Conservation (phyloP, 2,113 vertebrate species). For the Hemibates koningsi region DNA sequence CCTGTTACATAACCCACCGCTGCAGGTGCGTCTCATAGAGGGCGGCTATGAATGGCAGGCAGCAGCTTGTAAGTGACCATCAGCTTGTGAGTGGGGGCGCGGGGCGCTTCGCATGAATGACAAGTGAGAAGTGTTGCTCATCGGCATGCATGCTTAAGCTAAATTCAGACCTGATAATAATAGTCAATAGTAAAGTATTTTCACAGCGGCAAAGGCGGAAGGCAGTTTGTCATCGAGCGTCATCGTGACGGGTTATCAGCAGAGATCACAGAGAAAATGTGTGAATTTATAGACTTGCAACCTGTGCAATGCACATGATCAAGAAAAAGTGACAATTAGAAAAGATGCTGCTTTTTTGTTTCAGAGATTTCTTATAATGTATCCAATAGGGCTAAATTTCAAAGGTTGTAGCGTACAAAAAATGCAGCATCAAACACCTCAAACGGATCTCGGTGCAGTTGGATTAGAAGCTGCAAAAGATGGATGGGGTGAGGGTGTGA, state of each 20-base stretch:
- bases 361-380: background rate
- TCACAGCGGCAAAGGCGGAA: background rate
- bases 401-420: background rate
- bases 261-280: background rate
- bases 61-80: constrained; percentile 55
- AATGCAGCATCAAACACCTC: constrained; percentile 21
- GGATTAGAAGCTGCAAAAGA: constrained; percentile 40
- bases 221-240: background rate
- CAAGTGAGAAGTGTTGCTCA: background rate
- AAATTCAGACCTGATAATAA: background rate
- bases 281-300: background rate
- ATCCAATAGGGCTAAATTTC: background rate
- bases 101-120: background rate
- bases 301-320: background rate
- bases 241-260: background rate
- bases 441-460: background rate
- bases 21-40: constrained; percentile 48
- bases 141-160: background rate
- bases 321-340: background rate
- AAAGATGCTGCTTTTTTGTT: background rate
- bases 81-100: background rate
- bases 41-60: constrained; percentile 39
- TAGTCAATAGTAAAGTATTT: background rate
- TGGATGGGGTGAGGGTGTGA: constrained; percentile 32
- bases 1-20: constrained; percentile 25